Evolutionary conservation across 2,113 vertebrate genomes (phyloP).

Genomic region (Heteronetta atricapilla): DNA sequence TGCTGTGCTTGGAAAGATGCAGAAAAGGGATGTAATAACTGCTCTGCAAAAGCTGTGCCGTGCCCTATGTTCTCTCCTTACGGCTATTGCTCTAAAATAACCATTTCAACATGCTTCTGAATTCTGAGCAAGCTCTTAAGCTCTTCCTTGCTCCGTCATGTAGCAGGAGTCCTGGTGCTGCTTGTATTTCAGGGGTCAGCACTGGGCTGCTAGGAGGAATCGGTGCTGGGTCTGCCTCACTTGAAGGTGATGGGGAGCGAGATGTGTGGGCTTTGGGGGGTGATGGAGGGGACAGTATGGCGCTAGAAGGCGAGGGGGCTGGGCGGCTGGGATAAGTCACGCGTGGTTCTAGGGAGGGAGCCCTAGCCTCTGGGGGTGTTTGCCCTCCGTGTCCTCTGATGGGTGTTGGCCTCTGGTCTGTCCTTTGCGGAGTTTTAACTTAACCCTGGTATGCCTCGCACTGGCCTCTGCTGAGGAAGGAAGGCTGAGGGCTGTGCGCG

Average conservation of each 20-base stretch:
- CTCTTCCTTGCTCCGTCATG: background rate
- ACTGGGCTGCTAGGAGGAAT: background rate
- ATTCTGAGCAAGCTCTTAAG: background rate
- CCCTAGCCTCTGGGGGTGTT: background rate
- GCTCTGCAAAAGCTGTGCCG: background rate
- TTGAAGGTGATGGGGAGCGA: rapidly evolving
- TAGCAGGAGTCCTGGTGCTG: background rate
- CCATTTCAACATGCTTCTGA: background rate
- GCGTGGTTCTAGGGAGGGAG: background rate
- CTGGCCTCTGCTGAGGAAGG: background rate
- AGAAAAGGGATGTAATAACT: background rate
- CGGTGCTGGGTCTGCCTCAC: background rate
- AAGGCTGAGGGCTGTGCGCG: background rate
- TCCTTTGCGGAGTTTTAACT: background rate
- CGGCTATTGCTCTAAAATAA: background rate
- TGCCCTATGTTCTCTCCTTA: rapidly evolving
- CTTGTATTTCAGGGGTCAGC: background rate
- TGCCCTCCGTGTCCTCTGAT: background rate
- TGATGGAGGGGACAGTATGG: background rate
- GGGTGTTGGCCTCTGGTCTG: background rate
- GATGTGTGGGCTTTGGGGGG: background rate
- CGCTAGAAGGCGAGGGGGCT: background rate
- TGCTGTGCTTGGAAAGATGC: background rate
- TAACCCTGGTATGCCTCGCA: background rate
- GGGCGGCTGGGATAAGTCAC: too few relatives aligned